phyloP scores from a whole-genome alignment of 2,113 vertebrate species.

The Paramisgurnus dabryanus region DNA sequence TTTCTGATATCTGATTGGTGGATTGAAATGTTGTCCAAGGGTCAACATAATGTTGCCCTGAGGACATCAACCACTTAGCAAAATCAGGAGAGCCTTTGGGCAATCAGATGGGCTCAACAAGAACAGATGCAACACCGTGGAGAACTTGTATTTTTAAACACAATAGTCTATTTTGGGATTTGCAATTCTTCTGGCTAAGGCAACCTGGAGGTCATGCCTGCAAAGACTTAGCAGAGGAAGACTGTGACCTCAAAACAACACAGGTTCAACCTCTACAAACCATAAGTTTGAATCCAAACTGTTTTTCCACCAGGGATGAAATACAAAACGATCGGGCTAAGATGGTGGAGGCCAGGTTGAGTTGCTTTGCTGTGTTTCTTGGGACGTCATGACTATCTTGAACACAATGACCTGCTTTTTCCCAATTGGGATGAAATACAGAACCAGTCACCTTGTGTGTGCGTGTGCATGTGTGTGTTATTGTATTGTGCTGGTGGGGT shows the following conservation, averaged over 20 bases:
- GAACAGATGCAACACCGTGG: too few species aligned
- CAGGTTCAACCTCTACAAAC: not conserved
- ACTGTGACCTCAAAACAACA: not conserved
- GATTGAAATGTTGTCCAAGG: too few species aligned
- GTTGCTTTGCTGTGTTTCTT: not conserved
- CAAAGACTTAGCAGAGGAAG: not conserved
- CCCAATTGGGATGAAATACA: conserved; percentile 2
- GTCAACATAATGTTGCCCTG: too few species aligned
- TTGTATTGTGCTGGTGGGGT: conserved; percentile 12
- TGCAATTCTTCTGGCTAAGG: not conserved
- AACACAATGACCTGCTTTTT: conserved; percentile 1
- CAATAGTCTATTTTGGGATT: too few species aligned
- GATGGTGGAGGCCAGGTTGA: not conserved
- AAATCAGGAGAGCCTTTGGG: too few species aligned
- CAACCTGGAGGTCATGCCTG: not conserved
- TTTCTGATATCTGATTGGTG: too few species aligned
- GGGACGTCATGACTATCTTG: not conserved
- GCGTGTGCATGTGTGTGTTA: not conserved
- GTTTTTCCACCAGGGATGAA: not conserved
- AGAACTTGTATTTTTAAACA: too few species aligned
- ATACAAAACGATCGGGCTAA: not conserved
- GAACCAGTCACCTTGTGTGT: conserved; percentile 1
- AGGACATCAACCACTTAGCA: too few species aligned
- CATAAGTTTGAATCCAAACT: not conserved
- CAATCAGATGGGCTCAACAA: too few species aligned